Percentiles rank a stretch among this genome's conserved stretches.
These are phyloP conservation scores for Whitmania pigra DNA, from an alignment of 1,140 invertebrate genomes.

Conservation along the genomic window DNA sequence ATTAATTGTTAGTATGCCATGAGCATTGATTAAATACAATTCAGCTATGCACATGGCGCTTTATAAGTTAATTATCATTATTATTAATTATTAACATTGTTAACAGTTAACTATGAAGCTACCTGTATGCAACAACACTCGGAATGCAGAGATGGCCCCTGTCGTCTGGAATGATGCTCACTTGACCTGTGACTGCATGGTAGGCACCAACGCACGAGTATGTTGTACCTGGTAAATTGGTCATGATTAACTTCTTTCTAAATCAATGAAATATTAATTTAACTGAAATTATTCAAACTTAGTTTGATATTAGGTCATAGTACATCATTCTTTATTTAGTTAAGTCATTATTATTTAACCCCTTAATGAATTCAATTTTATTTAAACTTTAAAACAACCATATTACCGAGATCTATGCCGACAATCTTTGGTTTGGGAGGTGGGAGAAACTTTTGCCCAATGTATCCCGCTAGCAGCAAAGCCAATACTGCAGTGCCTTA, in stretches of 20 bases:
- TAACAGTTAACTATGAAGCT: slow-evolving; percentile 14
- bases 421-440: slow-evolving; percentile 45
- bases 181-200: slow-evolving; percentile 43
- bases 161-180: slow-evolving; percentile 36
- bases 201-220: slow-evolving; percentile 46
- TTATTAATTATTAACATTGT: neutral
- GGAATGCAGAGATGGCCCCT: slow-evolving; percentile 39
- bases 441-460: slow-evolving; percentile 41
- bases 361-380: neutral
- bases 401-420: slow-evolving; percentile 43
- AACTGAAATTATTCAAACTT: neutral
- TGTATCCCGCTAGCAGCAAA: slow-evolving; percentile 40
- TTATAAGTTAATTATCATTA: no score
- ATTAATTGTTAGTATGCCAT: neutral
- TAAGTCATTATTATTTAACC: neutral
- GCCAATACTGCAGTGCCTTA: slow-evolving; percentile 36
- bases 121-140: slow-evolving; percentile 40
- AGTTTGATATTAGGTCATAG: no score
- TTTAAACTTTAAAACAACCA: neutral
- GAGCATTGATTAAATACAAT: neutral
- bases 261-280: neutral
- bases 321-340: no score
- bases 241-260: neutral
- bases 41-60: no score
- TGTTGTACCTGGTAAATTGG: slow-evolving; percentile 41